Conservation (phyloP, 1,140 invertebrate species). For the Drosophila bifasciata region DNA sequence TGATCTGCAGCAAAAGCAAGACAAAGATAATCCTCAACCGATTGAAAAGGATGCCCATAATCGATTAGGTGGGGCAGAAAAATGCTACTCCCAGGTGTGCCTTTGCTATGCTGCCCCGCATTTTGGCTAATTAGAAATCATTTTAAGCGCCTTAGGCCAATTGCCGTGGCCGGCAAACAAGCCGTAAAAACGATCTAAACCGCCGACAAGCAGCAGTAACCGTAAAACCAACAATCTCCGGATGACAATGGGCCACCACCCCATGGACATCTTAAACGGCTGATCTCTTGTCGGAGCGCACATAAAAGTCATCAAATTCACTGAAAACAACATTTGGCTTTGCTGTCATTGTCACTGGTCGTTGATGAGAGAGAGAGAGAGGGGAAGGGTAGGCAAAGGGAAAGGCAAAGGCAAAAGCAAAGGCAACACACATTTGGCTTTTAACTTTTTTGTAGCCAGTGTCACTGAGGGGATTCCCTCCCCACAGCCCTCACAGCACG, state of each 20-base stretch:
- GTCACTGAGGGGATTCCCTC: conserved; percentile 8
- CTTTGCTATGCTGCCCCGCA: neutral
- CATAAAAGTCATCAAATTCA: conserved; percentile 83
- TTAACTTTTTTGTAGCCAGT: conserved; percentile 69
- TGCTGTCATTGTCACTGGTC: conserved; percentile 74
- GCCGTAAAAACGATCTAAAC: conserved; percentile 16
- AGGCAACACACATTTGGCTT: conserved; percentile 57
- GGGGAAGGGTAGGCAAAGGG: neutral
- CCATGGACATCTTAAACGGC: conserved; percentile 80
- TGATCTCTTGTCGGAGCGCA: conserved; percentile 80
- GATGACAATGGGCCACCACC: conserved; percentile 45
- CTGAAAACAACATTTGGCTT: conserved; percentile 83
- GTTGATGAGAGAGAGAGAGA: neutral
- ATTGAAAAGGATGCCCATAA: neutral
- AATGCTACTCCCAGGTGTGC: conserved; percentile 12
- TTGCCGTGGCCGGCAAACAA: conserved; percentile 57
- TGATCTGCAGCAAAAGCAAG: conserved; percentile 15
- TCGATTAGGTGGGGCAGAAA: conserved; percentile 20
- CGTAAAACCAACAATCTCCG: conserved; percentile 14
- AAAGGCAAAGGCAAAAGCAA: too few relatives aligned
- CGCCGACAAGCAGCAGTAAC: conserved; percentile 32
- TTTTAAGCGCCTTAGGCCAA: conserved; percentile 77
- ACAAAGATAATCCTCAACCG: neutral
- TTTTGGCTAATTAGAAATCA: conserved; percentile 74
- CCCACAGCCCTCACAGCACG: conserved; percentile 20